Base-by-base conservation (phyloP, 2,888 invertebrate genomes). In the Geotrupes spiniger region DNA sequence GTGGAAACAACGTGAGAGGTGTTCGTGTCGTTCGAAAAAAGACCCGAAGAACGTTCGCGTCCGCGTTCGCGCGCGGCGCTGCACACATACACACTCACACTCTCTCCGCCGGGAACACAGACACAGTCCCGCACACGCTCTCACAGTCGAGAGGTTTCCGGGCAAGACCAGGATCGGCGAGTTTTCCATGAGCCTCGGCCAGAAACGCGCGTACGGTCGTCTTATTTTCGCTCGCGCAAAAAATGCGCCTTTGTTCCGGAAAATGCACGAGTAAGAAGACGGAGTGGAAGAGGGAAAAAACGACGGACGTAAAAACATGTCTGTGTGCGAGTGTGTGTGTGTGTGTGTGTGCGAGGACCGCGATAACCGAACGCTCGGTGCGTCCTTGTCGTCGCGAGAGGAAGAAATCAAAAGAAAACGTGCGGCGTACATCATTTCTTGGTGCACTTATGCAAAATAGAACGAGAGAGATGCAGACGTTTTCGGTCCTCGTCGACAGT, bases 401-500 rank as follows among this genome's bases (percentile, higher is more conserved):
- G 11, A 42, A 42, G 42, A 33, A 42, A 28, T 26, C 26, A 59
- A 62, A 58, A 62, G 59, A 62, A 68, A 70, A 68, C 63, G 62
- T 62, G 60, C 60, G 50, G 49, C 69, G 61, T 63, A 63, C 61
- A 63, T 63, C 63, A 64, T 62, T 61, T 61, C 63, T 63, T 71
- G 54, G 57, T 61, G 72, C 71, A 72, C 67, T 71, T 72, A 72
- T 72, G 71, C 72, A 72, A 72, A 72, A 68, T 64, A 62, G 38
- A 48, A 51, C 52, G 54, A 48, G 38, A 42, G 46, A 39, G 31
- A 46, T 33, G 31, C 38, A 36, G 17, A 16, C 46, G 33, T 27
- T 45, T 43, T 43, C 52, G 49, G 47, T 70, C 72, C 64, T 63
- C 58, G 57, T 69, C 68, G 61, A 59, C 64, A 65, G 72, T 73